A percentile compares a stretch with the other conserved stretches of the same genome.
These are phyloP conservation scores for Ceratoteleas bidentatus DNA, from an alignment of 1,140 invertebrate genomes.

Conservation along the genomic window DNA sequence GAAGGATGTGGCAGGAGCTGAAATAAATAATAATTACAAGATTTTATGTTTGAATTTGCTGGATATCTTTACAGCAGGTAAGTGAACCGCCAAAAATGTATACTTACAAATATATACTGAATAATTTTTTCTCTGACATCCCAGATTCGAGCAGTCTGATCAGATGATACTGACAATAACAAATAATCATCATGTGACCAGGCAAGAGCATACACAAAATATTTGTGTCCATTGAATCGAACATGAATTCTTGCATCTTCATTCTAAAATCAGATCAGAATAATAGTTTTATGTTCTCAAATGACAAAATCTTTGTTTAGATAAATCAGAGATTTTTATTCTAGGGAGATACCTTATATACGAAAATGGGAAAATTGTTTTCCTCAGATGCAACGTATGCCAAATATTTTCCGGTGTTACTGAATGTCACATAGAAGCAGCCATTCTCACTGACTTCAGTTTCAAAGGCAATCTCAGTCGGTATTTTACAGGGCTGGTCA, in stretches of 20 bases:
- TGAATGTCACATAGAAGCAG: constrained; percentile 80
- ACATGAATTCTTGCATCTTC: constrained; percentile 70
- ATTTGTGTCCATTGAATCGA: constrained; percentile 81
- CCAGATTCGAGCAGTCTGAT: constrained; percentile 85
- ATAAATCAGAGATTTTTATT: neutral
- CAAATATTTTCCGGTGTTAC: constrained; percentile 81
- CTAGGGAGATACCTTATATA: constrained; percentile 75
- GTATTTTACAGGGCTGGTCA: constrained; percentile 84
- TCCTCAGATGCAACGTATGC: constrained; percentile 82
- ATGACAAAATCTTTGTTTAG: constrained; percentile 6
- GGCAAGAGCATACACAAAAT: constrained; percentile 84
- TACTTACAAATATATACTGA: constrained; percentile 73
- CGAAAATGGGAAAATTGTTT: constrained; percentile 76
- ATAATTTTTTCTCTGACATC: constrained; percentile 79
- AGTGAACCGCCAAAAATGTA: too few species aligned
- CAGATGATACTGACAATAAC: constrained; percentile 84
- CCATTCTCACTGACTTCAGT: constrained; percentile 79
- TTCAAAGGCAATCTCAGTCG: constrained; percentile 80
- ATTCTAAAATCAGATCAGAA: too few species aligned
- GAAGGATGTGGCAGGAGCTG: constrained; percentile 85
- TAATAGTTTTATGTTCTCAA: too few species aligned
- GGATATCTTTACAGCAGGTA: too few species aligned
- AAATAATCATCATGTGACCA: constrained; percentile 83
- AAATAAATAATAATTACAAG: too few species aligned
- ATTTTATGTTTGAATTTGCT: too few species aligned